Conservation (phyloP, 2,113 vertebrate genomes). For the Tor tambroides region DNA sequence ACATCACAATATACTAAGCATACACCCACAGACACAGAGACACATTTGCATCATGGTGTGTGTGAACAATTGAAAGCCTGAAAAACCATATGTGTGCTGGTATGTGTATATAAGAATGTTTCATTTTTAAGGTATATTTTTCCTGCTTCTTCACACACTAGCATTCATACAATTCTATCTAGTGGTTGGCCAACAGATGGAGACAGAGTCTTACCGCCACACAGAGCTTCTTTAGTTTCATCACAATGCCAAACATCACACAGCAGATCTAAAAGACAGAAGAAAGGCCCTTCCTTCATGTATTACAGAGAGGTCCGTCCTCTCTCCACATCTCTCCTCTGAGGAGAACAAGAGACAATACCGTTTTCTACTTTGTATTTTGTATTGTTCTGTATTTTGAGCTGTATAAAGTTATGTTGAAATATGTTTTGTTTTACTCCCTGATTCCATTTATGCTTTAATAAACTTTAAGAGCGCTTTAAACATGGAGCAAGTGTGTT, state of each 20-base stretch:
- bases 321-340: slow-evolving; percentile 8
- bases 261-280: slow-evolving; percentile 11
- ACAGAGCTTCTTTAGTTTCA: slow-evolving; percentile 33
- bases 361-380: slow-evolving; percentile 58
- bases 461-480: slow-evolving; percentile 53
- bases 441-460: slow-evolving; percentile 48
- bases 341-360: slow-evolving; percentile 36
- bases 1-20: background rate
- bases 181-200: slow-evolving; percentile 40
- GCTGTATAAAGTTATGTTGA: slow-evolving; percentile 46
- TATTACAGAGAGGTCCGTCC: slow-evolving; percentile 35
- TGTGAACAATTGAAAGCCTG: background rate
- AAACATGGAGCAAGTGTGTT: slow-evolving; percentile 9
- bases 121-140: background rate
- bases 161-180: background rate
- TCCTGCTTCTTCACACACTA: slow-evolving; percentile 6
- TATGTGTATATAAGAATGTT: background rate
- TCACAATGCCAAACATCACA: slow-evolving; percentile 25
- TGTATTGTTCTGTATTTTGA: slow-evolving; percentile 53
- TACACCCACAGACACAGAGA: background rate
- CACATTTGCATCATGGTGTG: background rate
- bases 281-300: slow-evolving; percentile 13
- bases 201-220: slow-evolving; percentile 6
- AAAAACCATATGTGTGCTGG: background rate
- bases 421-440: slow-evolving; percentile 31